These are phyloP conservation scores for Meloidogyne exigua DNA, from an alignment of 1,140 invertebrate species.

Conservation along the genomic window DNA sequence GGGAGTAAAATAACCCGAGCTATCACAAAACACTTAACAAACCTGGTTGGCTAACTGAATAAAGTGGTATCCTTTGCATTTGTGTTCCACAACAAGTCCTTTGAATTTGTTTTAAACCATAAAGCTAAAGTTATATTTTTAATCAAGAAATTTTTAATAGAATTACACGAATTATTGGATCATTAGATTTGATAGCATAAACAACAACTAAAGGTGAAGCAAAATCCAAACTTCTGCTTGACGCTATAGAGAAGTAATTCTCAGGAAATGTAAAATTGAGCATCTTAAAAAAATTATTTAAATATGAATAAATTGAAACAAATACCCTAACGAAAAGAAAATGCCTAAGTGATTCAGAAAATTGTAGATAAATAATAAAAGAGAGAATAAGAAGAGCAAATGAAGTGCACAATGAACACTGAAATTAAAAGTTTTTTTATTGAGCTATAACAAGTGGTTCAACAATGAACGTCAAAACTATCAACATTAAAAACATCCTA, in stretches of 20 bases:
- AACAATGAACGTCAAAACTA: too few relatives aligned
- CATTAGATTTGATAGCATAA: conserved; percentile 9
- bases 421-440: too few relatives aligned
- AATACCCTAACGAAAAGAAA: neutral
- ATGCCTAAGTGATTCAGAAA: neutral
- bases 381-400: neutral
- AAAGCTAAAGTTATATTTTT: conserved; percentile 9
- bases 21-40: too few relatives aligned
- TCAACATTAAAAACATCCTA: too few relatives aligned
- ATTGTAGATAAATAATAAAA: conserved; percentile 3
- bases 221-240: neutral
- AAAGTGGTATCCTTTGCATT: conserved; percentile 13
- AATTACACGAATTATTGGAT: neutral
- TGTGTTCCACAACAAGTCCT: neutral
- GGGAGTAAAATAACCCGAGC: too few relatives aligned
- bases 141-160: neutral
- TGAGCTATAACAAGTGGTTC: too few relatives aligned
- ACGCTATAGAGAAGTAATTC: neutral
- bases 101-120: conserved; percentile 15
- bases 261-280: neutral
- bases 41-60: conserved; percentile 21
- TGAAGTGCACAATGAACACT: neutral
- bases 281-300: neutral
- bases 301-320: neutral
- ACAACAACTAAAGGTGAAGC: neutral